Percentiles rank a stretch among this genome's conserved stretches.
Conservation (phyloP, 2,113 vertebrate genomes). For the Tricholaema leucomelas region DNA sequence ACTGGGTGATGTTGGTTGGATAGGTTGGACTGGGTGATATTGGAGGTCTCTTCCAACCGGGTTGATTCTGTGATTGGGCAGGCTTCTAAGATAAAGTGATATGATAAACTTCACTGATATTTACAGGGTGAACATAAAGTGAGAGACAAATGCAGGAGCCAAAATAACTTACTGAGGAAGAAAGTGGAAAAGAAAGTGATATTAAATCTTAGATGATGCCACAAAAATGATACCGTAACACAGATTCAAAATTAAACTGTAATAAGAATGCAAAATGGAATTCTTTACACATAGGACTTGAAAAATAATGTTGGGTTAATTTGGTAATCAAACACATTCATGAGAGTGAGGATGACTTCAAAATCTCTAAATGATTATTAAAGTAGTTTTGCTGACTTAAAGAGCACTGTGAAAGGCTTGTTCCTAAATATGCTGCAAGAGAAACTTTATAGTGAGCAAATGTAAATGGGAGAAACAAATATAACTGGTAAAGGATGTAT, state of each 20-base stretch:
- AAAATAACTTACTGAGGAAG: not conserved
- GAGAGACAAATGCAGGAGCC: not conserved
- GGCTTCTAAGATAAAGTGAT: too few relatives aligned
- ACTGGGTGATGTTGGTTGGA: too few relatives aligned
- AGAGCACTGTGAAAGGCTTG: not conserved
- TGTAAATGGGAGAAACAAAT: not conserved
- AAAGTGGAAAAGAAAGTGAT: not conserved
- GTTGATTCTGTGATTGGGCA: too few relatives aligned
- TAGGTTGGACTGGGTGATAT: too few relatives aligned
- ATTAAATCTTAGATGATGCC: not conserved
- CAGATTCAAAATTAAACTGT: not conserved
- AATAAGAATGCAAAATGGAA: not conserved
- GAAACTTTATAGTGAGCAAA: not conserved
- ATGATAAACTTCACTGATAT: not conserved
- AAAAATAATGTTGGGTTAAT: not conserved
- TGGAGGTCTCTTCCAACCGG: too few relatives aligned
- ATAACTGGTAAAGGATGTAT: not conserved
- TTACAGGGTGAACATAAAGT: not conserved
- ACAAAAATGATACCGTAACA: not conserved
- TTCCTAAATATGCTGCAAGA: not conserved
- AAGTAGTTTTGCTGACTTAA: not conserved
- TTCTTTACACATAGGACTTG: not conserved
- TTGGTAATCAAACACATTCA: not conserved
- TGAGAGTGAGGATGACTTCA: not conserved
- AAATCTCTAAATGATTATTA: not conserved